Evolutionary conservation across 2,888 invertebrate genomes (phyloP).

Genomic region (Caenorhabditis macrosperma): DNA sequence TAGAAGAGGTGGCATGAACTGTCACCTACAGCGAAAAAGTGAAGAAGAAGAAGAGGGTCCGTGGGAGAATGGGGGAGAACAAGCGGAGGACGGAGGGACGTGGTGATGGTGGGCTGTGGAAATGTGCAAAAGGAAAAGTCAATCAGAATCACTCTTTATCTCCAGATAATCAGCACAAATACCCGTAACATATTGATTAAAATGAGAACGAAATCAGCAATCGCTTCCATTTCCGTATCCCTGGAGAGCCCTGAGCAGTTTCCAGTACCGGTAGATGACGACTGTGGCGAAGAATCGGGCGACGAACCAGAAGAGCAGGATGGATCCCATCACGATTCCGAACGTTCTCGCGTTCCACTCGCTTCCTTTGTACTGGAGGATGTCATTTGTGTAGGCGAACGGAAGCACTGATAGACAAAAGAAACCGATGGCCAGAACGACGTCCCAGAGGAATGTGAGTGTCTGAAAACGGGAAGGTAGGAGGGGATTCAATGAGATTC

Average conservation of each 20-base stretch:
- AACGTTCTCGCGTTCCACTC: constrained; percentile 64
- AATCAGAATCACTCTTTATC: too few relatives aligned
- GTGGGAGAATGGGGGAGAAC: neutral
- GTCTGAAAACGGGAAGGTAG: constrained; percentile 42
- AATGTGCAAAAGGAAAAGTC: too few relatives aligned
- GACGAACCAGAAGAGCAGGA: constrained; percentile 63
- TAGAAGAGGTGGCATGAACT: too few relatives aligned
- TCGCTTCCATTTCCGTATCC: constrained; percentile 51
- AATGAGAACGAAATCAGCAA: neutral
- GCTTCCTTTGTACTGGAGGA: constrained; percentile 63
- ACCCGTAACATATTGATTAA: constrained; percentile 16
- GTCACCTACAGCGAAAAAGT: too few relatives aligned
- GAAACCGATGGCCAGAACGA: constrained; percentile 57
- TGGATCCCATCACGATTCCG: constrained; percentile 60
- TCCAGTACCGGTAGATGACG: constrained; percentile 66
- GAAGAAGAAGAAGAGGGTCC: too few relatives aligned
- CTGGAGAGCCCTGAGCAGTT: constrained; percentile 53
- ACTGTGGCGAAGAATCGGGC: constrained; percentile 60
- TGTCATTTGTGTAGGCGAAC: constrained; percentile 53
- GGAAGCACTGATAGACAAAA: constrained; percentile 62
- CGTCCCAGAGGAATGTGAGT: constrained; percentile 61
- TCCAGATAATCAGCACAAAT: too few relatives aligned
- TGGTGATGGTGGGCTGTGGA: neutral
- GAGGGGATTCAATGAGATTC: neutral
- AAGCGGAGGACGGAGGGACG: neutral